Percentiles rank a stretch among this genome's conserved stretches.
phyloP scores from a whole-genome alignment of 2,797 vertebrate species.

The Geotrypetes seraphini region DNA sequence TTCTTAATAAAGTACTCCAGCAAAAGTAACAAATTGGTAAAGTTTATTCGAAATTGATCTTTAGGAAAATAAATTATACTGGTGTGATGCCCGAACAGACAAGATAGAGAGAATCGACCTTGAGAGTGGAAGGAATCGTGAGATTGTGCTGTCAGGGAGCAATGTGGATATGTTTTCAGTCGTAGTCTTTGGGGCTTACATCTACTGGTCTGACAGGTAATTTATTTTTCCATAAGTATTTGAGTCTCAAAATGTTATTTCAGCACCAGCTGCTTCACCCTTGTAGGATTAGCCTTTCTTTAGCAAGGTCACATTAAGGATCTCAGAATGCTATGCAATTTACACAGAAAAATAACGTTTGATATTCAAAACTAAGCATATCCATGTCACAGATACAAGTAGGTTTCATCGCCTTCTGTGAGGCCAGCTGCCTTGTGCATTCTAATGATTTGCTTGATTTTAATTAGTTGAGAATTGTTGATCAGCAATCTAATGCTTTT shows the following conservation, averaged over 20 bases:
- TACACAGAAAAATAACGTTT: constrained; percentile 22
- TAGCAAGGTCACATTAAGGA: constrained; percentile 48
- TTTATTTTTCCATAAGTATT: constrained; percentile 83
- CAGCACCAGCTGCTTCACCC: constrained; percentile 56
- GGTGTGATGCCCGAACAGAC: constrained; percentile 95
- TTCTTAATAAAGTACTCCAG: constrained; percentile 39
- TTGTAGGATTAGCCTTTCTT: constrained; percentile 57
- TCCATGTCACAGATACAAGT: constrained; percentile 31
- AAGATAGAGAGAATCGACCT: constrained; percentile 98
- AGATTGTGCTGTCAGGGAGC: constrained; percentile 90
- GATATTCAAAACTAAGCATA: constrained; percentile 33
- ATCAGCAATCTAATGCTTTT: constrained; percentile 40
- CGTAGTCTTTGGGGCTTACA: constrained; percentile 93
- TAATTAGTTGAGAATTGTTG: constrained; percentile 50
- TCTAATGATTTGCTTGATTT: constrained; percentile 41
- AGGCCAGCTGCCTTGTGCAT: constrained; percentile 33
- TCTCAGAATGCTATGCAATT: constrained; percentile 26
- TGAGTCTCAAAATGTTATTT: constrained; percentile 52
- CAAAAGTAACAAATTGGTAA: constrained; percentile 31
- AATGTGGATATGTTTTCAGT: constrained; percentile 97
- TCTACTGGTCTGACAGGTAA: constrained; percentile 99
- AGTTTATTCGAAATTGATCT: constrained; percentile 67
- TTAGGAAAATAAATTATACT: constrained; percentile 97
- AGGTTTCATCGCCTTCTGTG: constrained; percentile 24
- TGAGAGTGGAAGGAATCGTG: constrained; percentile 87